These are phyloP conservation scores for Porites divaricata DNA, from an alignment of 92 coral and sea anemone genomes.

Conservation along the genomic window DNA sequence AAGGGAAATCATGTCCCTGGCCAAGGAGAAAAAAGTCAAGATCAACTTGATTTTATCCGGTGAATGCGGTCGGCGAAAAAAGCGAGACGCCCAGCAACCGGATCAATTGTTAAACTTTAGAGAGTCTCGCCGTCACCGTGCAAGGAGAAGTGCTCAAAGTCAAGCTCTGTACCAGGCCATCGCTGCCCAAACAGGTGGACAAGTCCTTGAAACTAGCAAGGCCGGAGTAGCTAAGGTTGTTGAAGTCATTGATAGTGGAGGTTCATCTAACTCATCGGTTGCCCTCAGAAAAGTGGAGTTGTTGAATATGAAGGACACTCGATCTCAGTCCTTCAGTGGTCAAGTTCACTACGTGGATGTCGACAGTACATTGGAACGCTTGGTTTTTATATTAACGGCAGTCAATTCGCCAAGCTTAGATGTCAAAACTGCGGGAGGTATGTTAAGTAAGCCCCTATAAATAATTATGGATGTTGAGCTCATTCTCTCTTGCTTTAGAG, in stretches of 20 bases:
- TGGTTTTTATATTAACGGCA: slow-evolving; percentile 43
- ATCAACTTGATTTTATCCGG: slow-evolving; percentile 44
- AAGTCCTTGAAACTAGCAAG: slow-evolving; percentile 56
- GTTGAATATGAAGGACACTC: slow-evolving; percentile 34
- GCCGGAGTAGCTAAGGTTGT: slow-evolving; percentile 27
- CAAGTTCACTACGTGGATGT: slow-evolving; percentile 23
- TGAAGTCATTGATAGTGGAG: slow-evolving; percentile 41
- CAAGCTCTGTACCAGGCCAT: slow-evolving; percentile 49
- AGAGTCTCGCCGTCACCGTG: neutral
- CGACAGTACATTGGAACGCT: slow-evolving; percentile 43
- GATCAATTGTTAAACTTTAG: neutral
- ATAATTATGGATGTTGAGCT: too few species aligned
- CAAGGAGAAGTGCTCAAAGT: slow-evolving; percentile 34
- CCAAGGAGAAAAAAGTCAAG: slow-evolving; percentile 42
- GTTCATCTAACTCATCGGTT: slow-evolving; percentile 34
- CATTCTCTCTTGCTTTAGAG: too few species aligned
- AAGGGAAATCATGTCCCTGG: slow-evolving; percentile 48
- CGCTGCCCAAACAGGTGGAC: slow-evolving; percentile 74
- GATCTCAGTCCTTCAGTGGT: slow-evolving; percentile 1
- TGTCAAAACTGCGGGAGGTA: slow-evolving; percentile 31
- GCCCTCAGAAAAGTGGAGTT: slow-evolving; percentile 40
- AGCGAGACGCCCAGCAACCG: neutral
- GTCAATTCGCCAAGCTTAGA: neutral
- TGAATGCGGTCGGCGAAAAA: slow-evolving; percentile 40
- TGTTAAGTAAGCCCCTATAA: neutral